phyloP scores from a whole-genome alignment of 2,888 invertebrate species.

The Dryadula phaetusa region DNA sequence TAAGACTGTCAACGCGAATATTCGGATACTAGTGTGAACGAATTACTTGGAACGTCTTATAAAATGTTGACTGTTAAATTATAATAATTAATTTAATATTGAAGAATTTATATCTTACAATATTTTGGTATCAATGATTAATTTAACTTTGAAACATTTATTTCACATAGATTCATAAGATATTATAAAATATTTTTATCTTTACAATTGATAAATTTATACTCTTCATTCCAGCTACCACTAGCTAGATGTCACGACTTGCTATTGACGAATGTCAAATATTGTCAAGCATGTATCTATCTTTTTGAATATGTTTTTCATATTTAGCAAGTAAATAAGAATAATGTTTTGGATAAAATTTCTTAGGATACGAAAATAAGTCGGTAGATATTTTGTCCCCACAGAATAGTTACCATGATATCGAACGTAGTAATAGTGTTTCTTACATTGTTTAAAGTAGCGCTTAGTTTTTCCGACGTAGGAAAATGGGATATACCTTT shows the following conservation, averaged over 20 bases:
- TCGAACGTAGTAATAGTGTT: slow-evolving; percentile 62
- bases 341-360: slow-evolving; percentile 43
- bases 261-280: slow-evolving; percentile 17
- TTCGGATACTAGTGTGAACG: slow-evolving; percentile 10
- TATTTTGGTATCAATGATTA: background rate
- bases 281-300: slow-evolving; percentile 30
- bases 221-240: background rate
- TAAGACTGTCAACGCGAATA: slow-evolving; percentile 23
- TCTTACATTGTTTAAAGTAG: slow-evolving; percentile 61
- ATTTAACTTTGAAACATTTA: background rate
- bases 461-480: slow-evolving; percentile 83
- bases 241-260: slow-evolving; percentile 1
- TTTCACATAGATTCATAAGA: background rate
- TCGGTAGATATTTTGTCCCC: slow-evolving; percentile 34
- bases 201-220: background rate
- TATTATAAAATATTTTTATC: background rate
- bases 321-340: slow-evolving; percentile 41
- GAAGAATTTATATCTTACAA: background rate
- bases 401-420: slow-evolving; percentile 59
- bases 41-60: background rate
- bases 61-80: background rate
- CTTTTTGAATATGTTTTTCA: slow-evolving; percentile 42
- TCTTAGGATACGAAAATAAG: slow-evolving; percentile 37
- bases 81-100: background rate
- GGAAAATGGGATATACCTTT: slow-evolving; percentile 88